Evolutionary conservation across 1,140 invertebrate species (phyloP), one percentile per base, ranked within the genome.

Genomic region (Zaprionus tsacasi): DNA sequence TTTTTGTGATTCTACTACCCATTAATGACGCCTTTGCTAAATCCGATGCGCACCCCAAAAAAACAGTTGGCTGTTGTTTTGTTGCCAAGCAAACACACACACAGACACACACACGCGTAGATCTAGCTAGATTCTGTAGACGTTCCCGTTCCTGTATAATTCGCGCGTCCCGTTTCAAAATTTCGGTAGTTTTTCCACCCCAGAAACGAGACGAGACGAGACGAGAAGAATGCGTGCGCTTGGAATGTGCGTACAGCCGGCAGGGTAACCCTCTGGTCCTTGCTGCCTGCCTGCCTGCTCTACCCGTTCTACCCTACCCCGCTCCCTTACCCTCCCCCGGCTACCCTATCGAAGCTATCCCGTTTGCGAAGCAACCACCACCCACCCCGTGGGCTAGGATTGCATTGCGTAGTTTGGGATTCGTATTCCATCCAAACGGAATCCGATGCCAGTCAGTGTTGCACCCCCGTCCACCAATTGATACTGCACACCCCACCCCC

Each of bases 171-270:
- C 50, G 68, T 52, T 60, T 25, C 52, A 58, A 64, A 59, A 67
- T 66, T 75, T 75, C 85, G 43, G 57, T 68, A 55, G 65, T 78
- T 79, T 79, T 79, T 87, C 82, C 81, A 87, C 82, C 82, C 82
- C 69, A 59, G 50, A 15, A 45, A 15, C n/a, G 30, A 3, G 35
- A 36, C 1, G 56, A 45, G 27, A 40, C 50, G 40, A 55, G 61
- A 54, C 12, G 45, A 30, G 27, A 30, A 25, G 25, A 17, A 33
- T 61, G 43, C 59, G 40, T 45, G 40, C 40, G 40, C 7, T 45
- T 6, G 40, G n/a, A 50, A 50, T 50, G 45, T 50, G 45, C 17
- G 45, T 50, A 50, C 45, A 50, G 45, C 45, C 45, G 45, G 45
- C 45, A 30, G 27, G 27, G 45, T 50, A 15, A 25, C 45, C 45